Conservation (phyloP, 2,888 invertebrate genomes). For the Cerastis leucographa region DNA sequence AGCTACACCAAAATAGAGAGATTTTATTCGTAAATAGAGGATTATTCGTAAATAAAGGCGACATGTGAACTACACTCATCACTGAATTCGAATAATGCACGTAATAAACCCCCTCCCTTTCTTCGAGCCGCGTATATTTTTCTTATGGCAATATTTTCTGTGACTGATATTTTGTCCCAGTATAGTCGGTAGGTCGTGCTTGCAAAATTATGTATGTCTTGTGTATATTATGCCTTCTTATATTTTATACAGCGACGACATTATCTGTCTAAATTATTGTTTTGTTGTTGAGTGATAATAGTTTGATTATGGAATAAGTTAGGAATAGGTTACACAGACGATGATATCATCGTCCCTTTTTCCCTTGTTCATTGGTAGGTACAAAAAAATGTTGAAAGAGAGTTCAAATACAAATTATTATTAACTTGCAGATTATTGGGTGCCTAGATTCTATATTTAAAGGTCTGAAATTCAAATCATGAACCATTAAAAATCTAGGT, state of each 20-base stretch:
- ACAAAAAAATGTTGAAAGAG: neutral
- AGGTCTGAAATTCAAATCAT: neutral
- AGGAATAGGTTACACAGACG: neutral
- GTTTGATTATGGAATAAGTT: neutral
- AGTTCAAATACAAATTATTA: neutral
- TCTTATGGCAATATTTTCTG: conserved; percentile 39
- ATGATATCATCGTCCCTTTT: too few relatives aligned
- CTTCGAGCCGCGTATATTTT: conserved; percentile 21
- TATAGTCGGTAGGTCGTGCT: conserved; percentile 13
- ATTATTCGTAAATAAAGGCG: conserved; percentile 63
- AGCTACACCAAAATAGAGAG: conserved; percentile 35
- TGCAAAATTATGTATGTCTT: conserved; percentile 20
- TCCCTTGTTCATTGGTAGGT: neutral
- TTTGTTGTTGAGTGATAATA: conserved; percentile 2
- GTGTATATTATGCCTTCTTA: neutral
- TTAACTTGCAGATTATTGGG: neutral
- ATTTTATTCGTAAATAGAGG: conserved; percentile 25
- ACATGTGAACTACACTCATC: conserved; percentile 66
- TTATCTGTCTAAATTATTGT: neutral
- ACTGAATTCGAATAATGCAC: conserved; percentile 72
- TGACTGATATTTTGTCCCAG: conserved; percentile 34
- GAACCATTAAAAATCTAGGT: neutral
- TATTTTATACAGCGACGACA: neutral
- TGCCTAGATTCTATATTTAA: neutral
- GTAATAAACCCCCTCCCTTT: conserved; percentile 64